Evolutionary conservation across 2,888 invertebrate species (phyloP).

Genomic region (Lycophotia porphyrea): DNA sequence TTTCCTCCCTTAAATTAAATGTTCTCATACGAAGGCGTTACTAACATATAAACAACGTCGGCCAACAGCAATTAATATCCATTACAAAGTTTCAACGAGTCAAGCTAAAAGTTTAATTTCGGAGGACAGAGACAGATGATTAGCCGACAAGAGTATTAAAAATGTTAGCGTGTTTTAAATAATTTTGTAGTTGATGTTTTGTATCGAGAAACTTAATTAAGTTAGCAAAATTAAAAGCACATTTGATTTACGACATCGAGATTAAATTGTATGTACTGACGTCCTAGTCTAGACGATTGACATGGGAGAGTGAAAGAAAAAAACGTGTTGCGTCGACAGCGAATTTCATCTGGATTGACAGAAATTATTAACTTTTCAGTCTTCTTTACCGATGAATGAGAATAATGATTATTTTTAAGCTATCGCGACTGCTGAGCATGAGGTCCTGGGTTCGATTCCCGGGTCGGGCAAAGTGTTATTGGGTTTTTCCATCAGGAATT

Average conservation of each 20-base stretch:
- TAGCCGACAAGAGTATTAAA: constrained; percentile 39
- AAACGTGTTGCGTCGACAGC: no score
- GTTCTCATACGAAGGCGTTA: background rate
- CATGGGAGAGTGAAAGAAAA: background rate
- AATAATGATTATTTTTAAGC: no score
- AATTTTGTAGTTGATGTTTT: constrained; percentile 8
- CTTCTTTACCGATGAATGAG: no score
- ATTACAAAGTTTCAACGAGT: constrained; percentile 65
- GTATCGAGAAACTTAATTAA: constrained; percentile 16
- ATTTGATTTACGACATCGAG: background rate
- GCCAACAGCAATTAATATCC: constrained; percentile 65
- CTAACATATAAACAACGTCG: constrained; percentile 52
- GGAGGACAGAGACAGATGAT: constrained; percentile 51
- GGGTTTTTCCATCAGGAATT: no score
- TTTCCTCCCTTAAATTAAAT: constrained; percentile 6
- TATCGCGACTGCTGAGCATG: no score
- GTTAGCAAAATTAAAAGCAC: background rate
- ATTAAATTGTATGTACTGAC: background rate
- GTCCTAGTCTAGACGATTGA: background rate
- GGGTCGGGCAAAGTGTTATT: no score
- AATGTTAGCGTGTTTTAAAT: constrained; percentile 12
- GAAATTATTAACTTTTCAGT: no score
- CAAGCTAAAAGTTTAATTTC: constrained; percentile 64
- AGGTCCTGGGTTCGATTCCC: no score
- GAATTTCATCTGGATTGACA: no score